A percentile compares a stretch with the other conserved stretches of the same genome.
phyloP scores from a whole-genome alignment of 2,113 vertebrate genomes.

The Apodemus sylvaticus region DNA sequence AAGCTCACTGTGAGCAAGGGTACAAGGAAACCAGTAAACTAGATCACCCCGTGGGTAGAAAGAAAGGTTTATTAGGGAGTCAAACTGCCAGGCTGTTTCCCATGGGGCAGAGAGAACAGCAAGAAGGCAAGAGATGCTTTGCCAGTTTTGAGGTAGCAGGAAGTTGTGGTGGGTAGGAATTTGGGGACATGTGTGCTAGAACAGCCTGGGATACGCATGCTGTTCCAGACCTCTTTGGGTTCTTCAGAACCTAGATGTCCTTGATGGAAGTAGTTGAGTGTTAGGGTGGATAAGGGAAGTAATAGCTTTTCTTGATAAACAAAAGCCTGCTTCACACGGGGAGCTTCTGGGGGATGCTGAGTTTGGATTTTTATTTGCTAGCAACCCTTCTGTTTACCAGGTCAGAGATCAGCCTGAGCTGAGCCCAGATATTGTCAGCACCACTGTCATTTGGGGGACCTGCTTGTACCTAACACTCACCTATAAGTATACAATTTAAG shows the following conservation, averaged over 20 bases:
- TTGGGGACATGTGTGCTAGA: background rate
- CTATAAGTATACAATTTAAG: too few species aligned
- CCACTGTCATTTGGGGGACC: too few species aligned
- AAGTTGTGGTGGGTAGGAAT: background rate
- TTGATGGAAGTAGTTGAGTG: background rate
- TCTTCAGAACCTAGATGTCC: background rate
- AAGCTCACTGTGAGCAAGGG: background rate
- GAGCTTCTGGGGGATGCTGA: background rate
- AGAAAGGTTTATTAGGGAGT: background rate
- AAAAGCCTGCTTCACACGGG: background rate
- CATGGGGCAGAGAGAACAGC: background rate
- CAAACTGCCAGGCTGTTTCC: background rate
- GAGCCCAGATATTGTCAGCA: too few species aligned
- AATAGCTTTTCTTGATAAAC: background rate
- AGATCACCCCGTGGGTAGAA: background rate
- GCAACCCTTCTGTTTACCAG: too few species aligned
- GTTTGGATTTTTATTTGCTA: background rate
- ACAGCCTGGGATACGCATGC: background rate
- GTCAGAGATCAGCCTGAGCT: background rate
- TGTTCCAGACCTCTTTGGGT: background rate
- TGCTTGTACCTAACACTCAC: too few species aligned
- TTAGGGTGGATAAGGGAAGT: background rate
- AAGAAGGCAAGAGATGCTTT: background rate
- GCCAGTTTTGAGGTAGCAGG: background rate
- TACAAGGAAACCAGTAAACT: background rate